Evolutionary conservation across 2,113 vertebrate species (phyloP), one percentile per base, ranked within the genome.

Genomic region (Miniopterus natalensis): DNA sequence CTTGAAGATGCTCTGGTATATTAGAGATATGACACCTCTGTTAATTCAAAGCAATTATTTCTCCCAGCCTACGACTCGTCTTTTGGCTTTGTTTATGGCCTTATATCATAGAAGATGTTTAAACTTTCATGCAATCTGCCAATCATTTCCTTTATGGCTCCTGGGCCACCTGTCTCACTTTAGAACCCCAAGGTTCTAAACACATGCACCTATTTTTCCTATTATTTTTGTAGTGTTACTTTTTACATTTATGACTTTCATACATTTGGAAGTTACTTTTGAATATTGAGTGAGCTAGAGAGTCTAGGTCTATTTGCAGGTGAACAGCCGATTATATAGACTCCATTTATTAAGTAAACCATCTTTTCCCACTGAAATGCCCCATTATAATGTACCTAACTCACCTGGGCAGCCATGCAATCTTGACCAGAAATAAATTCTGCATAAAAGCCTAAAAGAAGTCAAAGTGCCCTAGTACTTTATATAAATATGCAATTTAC

Each of bases 401-500:
- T 70, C 27, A 78, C 57, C 47, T 57, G 49, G 5, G 8, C 14
- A 87, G 29, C 45, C 77, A 79, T 14, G 11, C 45, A 75, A 47
- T 65, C 42, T 12, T 45, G 3, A 88, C 47, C 70, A 88, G 31
- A 94, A 84, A 93, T 84, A 63, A 79, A 61, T 61, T 68, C 65
- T 40, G 45, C 59, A 88, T 70, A 84, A 88, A 61, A 92, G 55
- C 36, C 27, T 81, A 88, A 68, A n/a, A 55, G 90, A 94, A 74
- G 57, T 85, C 75, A 87, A 15, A 47, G 45, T 23, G 1, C 4
- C 55, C 40, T 55, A 68, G 11, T 29, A 53, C 57, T 61, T 83
- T 73, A 84, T 61, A 74, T 61, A 92, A 93, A 87, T 27, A 86
- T n/a, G 9, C 73, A 96, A 89, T 78, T 78, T 51, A 94, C 21